Evolutionary conservation across 2,888 invertebrate species (phyloP), one percentile per base, ranked within the genome.

Genomic region (Buathra laborator): DNA sequence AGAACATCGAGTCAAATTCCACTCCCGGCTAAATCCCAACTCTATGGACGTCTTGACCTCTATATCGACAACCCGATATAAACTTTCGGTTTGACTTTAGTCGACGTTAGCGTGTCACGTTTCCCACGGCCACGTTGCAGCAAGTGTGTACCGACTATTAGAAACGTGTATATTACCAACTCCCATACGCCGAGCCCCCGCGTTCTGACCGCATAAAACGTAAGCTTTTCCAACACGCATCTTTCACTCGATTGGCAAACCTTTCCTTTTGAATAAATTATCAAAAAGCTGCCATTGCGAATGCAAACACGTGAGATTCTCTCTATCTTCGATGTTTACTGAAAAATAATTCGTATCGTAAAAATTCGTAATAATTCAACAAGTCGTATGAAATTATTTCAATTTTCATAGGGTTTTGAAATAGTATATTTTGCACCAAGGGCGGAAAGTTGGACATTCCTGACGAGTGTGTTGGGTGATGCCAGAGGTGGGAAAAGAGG

Each of bases 111-210:
- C 90, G 89, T 89, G 91, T 91, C 91, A 88, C 88, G 88, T 90
- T 91, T 91, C 91, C 90, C 91, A 91, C 91, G 91, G 89, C 37
- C 90, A 82, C 88, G 74, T 76, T 79, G 81, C 82, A 71, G 24
- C 24, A 16, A 68, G 59, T 72, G 46, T 68, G 68, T 37, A 37
- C 37, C 67, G 19, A 71, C 68, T 83, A 74, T 74, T 56, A 71
- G 80, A 56, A 62, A 51, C 74, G 48, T 9, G 37, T 9, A 37
- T 76, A 76, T 74, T 44, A 72, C 37, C 37, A 9, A 37, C 80
- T 68, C 75, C 71, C 66, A 80, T 67, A 76, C 78, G 78, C 84
- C 86, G 81, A 79, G 51, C 77, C 48, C 70, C 32, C 62, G 44
- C 84, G 48, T 66, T 81, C 68, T 75, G 76, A 75, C 76, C 79